These are phyloP conservation scores for Catharus minimus DNA, from an alignment of 2,113 vertebrate species.

Conservation along the genomic window DNA sequence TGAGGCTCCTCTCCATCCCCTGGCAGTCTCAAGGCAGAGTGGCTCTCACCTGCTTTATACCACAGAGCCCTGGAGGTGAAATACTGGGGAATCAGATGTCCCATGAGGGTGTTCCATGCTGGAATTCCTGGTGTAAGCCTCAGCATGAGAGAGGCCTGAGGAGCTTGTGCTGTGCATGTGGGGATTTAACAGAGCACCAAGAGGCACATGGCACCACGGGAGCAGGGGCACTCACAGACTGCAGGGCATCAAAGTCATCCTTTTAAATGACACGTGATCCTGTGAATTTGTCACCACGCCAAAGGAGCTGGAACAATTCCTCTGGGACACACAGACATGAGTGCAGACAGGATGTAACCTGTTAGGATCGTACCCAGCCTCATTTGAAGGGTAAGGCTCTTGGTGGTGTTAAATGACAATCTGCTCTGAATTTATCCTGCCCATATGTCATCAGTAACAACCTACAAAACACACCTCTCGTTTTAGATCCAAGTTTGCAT, in stretches of 20 bases:
- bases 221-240: neutral
- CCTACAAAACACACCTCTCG: constrained; percentile 44
- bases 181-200: neutral
- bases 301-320: neutral
- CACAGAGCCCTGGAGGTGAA: neutral
- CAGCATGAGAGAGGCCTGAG: neutral
- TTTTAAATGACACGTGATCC: neutral
- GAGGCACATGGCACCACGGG: neutral
- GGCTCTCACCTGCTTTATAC: neutral
- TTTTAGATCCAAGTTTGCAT: constrained; percentile 63
- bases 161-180: neutral
- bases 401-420: constrained; percentile 41
- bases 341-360: neutral
- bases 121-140: neutral
- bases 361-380: neutral
- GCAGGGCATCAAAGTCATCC: neutral
- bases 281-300: neutral
- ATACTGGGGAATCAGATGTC: neutral
- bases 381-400: constrained; percentile 11
- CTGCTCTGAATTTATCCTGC: constrained; percentile 55
- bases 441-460: constrained; percentile 58
- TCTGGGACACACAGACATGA: neutral
- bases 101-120: neutral
- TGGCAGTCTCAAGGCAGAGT: neutral
- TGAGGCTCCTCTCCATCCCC: neutral